A percentile compares a stretch with the other conserved stretches of the same genome.
These are phyloP conservation scores for Drosophila kepulauana DNA, from an alignment of 1,140 invertebrate genomes.

Conservation along the genomic window DNA sequence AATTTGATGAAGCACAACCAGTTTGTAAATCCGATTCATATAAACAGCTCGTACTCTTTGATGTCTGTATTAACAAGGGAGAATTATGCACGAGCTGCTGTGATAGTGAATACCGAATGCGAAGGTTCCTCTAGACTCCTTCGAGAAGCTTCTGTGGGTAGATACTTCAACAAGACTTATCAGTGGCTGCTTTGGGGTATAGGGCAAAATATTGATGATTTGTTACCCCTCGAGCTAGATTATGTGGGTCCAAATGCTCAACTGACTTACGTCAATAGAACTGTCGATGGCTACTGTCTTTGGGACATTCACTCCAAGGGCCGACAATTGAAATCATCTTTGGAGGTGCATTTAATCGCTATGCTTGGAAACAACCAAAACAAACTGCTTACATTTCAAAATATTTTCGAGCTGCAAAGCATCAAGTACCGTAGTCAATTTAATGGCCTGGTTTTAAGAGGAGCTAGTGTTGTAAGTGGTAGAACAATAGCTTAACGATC, in stretches of 20 bases:
- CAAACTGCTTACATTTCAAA: conserved; percentile 15
- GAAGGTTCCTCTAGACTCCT: conserved; percentile 36
- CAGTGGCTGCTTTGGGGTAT: conserved; percentile 71
- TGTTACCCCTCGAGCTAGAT: conserved; percentile 55
- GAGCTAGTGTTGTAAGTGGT: conserved; percentile 71
- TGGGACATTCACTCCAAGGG: conserved; percentile 79
- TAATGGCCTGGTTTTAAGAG: conserved; percentile 62
- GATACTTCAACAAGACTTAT: conserved; percentile 75
- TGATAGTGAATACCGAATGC: conserved; percentile 61
- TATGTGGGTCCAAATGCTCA: conserved; percentile 77
- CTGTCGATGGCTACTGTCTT: conserved; percentile 40
- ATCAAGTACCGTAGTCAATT: conserved; percentile 62
- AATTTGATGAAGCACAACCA: conserved; percentile 54
- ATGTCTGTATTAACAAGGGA: conserved; percentile 42
- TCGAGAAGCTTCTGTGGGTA: conserved; percentile 44
- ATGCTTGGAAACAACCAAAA: conserved; percentile 10
- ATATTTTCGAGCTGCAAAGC: conserved; percentile 66
- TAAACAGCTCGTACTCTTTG: conserved; percentile 39
- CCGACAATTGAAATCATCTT: conserved; percentile 50
- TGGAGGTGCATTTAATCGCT: conserved; percentile 62
- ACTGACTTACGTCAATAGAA: conserved; percentile 65
- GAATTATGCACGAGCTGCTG: conserved; percentile 54
- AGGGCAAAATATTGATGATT: conserved; percentile 26
- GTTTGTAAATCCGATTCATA: conserved; percentile 52
- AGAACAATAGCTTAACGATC: background rate